phyloP scores from a whole-genome alignment of 2,888 invertebrate genomes.

The Rhingia campestris region DNA sequence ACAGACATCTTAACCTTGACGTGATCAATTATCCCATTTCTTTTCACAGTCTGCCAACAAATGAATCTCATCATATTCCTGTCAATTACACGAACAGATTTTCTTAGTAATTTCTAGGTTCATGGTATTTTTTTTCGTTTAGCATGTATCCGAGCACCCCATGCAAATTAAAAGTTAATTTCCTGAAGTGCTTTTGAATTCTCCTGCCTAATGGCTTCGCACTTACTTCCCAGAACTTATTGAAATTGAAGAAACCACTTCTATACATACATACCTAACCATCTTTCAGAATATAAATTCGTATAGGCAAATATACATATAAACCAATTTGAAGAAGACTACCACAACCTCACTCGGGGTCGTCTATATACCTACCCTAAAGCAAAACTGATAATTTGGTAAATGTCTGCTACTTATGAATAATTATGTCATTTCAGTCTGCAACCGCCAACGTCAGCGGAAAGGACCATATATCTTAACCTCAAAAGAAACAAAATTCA shows the following conservation, averaged over 20 bases:
- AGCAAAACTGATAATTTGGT: constrained; percentile 28
- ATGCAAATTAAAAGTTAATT: background rate
- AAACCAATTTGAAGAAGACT: background rate
- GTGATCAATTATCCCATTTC: background rate
- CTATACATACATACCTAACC: background rate
- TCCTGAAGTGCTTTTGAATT: background rate
- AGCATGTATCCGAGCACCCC: background rate
- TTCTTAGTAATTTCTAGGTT: background rate
- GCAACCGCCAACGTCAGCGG: constrained; percentile 28
- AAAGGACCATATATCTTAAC: constrained; percentile 27
- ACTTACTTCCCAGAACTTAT: background rate
- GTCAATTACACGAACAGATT: background rate
- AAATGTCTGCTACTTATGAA: constrained; percentile 33
- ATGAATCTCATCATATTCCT: background rate
- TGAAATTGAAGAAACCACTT: background rate
- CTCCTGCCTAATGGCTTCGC: background rate
- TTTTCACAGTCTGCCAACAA: background rate
- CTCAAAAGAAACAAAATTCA: constrained; percentile 30
- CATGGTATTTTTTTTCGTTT: background rate
- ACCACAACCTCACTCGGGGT: background rate
- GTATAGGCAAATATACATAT: background rate
- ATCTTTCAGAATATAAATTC: background rate
- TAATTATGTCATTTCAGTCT: constrained; percentile 43
- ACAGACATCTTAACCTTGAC: background rate
- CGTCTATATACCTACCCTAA: background rate